phyloP scores from a whole-genome alignment of 1,140 invertebrate genomes.

The Asobara japonica region DNA sequence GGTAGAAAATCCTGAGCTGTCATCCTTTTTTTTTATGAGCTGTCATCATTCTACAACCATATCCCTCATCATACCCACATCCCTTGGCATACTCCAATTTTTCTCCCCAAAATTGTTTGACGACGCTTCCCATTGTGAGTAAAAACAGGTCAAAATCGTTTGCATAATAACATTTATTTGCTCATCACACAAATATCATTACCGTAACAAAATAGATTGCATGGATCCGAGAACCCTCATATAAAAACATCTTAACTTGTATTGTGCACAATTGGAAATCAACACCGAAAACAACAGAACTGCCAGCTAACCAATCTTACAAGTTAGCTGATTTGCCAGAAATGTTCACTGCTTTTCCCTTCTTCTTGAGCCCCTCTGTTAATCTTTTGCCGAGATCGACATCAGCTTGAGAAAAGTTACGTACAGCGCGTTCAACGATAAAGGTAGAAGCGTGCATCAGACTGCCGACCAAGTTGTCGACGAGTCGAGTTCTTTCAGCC shows the following conservation, averaged over 20 bases:
- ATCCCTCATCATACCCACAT: no score
- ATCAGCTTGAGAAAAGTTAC: slow-evolving; percentile 78
- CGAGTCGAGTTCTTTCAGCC: slow-evolving; percentile 76
- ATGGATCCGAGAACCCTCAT: neutral
- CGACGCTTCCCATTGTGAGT: no score
- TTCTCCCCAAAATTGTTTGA: no score
- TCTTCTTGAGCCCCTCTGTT: slow-evolving; percentile 70
- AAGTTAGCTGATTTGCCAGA: slow-evolving; percentile 54
- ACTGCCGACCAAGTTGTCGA: slow-evolving; percentile 83
- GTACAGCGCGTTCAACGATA: slow-evolving; percentile 85
- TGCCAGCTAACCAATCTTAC: neutral
- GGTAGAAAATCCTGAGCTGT: no score
- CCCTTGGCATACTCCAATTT: no score
- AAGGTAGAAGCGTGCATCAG: slow-evolving; percentile 83
- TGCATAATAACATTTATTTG: neutral
- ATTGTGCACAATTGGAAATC: neutral
- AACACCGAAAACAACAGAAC: neutral
- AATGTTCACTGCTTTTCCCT: slow-evolving; percentile 64
- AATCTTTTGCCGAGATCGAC: slow-evolving; percentile 74
- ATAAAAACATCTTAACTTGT: neutral
- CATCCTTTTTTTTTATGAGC: no score
- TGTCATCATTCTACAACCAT: no score
- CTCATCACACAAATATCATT: neutral
- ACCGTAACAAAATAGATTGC: neutral
- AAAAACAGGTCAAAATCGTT: neutral